Evolutionary conservation across 92 coral and sea anemone genomes (phyloP).

Genomic region (Parazoanthus darwini): DNA sequence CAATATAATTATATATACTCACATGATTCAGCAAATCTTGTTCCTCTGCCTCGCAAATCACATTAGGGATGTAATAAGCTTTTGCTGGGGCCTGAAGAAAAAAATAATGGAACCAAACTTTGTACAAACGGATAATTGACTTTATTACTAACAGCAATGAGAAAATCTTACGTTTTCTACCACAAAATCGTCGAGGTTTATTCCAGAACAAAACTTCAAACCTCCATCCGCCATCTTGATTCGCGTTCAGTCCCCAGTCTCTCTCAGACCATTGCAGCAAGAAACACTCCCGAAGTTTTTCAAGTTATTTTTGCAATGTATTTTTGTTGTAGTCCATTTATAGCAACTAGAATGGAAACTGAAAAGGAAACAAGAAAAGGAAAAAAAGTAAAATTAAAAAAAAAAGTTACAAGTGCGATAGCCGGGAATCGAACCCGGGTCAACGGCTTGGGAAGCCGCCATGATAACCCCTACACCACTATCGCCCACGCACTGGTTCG

Average conservation of each 20-base stretch:
- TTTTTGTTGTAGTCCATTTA: neutral
- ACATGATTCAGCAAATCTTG: constrained; percentile 67
- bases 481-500: constrained; percentile 41
- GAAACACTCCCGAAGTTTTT: too few relatives aligned
- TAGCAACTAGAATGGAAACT: neutral
- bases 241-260: constrained; percentile 47
- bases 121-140: neutral
- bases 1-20: neutral
- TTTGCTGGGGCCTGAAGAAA: constrained; percentile 71
- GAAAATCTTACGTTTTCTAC: constrained; percentile 46
- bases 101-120: neutral
- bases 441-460: constrained; percentile 99
- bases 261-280: neutral
- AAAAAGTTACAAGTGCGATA: constrained; percentile 68
- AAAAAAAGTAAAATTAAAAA: neutral
- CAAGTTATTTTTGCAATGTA: neutral
- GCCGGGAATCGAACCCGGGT: constrained; percentile 99
- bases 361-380: neutral
- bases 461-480: constrained; percentile 99
- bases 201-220: constrained; percentile 30
- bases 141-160: too few relatives aligned
- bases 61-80: constrained; percentile 83
- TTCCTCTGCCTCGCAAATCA: constrained; percentile 80
- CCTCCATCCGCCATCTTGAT: constrained; percentile 56
- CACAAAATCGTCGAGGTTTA: constrained; percentile 52